Base-by-base conservation (phyloP, 2,888 invertebrate species). In the Kryphioiulus occultus region DNA sequence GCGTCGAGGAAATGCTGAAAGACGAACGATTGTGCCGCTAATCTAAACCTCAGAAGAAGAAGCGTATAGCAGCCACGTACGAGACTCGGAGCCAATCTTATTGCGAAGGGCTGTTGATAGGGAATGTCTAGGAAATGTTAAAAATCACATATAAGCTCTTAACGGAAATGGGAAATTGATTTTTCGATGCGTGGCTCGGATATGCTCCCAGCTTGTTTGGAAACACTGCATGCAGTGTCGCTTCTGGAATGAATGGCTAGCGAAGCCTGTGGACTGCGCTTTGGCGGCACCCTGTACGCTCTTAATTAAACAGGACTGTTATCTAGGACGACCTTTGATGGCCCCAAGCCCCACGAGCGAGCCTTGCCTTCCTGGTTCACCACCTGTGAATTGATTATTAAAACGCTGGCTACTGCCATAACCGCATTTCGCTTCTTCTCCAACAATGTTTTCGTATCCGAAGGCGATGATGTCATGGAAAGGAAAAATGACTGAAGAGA, bases 141-240 rank as follows among this genome's bases (percentile, higher is more conserved):
- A 68, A 68, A 68, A 68, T 68, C 68, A 68, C 68, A 26, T 68
- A 7, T 4, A 68, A 68, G 68, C 68, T 22, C 68, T 68, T 26
- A 68, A 68, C 68, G 68, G 68, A 68, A 68, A 68, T 68, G 68
- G 68, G 68, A 68, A 68, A 68, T 68, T 68, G 68, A 68, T 68
- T 68, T 68, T 68, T 68, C 68, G 68, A 68, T 68, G 22, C 68
- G 22, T 68, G 68, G 68, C 68, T 4, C 68, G 68, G 68, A 68
- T 68, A 68, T 22, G 68, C 68, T 68, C 26, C 68, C 59, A 68
- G 68, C 10, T 68, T 68, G 68, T 68, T 68, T 26, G 68, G 68
- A 68, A 68, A 68, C 26, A 26, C 68, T 1, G 68, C 68, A 68
- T 7, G n/a, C n/a, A n/a, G n/a, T n/a, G n/a, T 68, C 68, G 26